Evolutionary conservation across 2,888 invertebrate species (phyloP).

Genomic region (Cynaeus angustus): DNA sequence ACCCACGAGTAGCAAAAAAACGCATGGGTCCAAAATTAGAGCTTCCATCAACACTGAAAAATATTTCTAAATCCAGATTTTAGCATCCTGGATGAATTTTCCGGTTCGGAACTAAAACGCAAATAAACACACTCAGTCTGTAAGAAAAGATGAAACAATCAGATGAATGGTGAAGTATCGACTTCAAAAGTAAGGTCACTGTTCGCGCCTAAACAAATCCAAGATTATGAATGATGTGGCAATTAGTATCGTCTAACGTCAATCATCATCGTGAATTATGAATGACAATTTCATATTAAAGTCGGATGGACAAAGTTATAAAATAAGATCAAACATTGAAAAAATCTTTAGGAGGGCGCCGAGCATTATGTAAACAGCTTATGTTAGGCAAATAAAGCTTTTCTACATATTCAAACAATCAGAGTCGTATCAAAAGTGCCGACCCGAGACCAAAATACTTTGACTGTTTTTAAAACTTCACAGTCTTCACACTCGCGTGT

Average conservation of each 20-base stretch:
- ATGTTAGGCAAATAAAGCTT: constrained; percentile 65
- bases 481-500: constrained; percentile 59
- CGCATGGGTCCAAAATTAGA: too few relatives aligned
- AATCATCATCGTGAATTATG: constrained; percentile 38
- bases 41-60: too few relatives aligned
- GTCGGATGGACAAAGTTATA: constrained; percentile 43
- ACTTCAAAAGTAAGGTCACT: constrained; percentile 41
- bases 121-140: constrained; percentile 14
- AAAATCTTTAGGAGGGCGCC: constrained; percentile 49
- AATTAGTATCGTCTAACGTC: constrained; percentile 43
- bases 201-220: constrained; percentile 35
- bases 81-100: neutral
- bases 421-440: constrained; percentile 63
- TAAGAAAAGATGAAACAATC: constrained; percentile 33
- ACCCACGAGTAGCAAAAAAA: too few relatives aligned
- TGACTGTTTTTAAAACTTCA: constrained; percentile 59
- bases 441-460: constrained; percentile 57
- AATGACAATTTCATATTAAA: constrained; percentile 25
- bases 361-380: constrained; percentile 63
- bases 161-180: constrained; percentile 14
- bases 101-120: constrained; percentile 5
- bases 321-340: constrained; percentile 52
- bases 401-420: constrained; percentile 67
- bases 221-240: constrained; percentile 39
- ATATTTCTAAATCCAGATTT: neutral